A percentile compares a stretch with the other conserved stretches of the same genome.
phyloP scores from a whole-genome alignment of 2,797 vertebrate species.

The Labeo calbasu region DNA sequence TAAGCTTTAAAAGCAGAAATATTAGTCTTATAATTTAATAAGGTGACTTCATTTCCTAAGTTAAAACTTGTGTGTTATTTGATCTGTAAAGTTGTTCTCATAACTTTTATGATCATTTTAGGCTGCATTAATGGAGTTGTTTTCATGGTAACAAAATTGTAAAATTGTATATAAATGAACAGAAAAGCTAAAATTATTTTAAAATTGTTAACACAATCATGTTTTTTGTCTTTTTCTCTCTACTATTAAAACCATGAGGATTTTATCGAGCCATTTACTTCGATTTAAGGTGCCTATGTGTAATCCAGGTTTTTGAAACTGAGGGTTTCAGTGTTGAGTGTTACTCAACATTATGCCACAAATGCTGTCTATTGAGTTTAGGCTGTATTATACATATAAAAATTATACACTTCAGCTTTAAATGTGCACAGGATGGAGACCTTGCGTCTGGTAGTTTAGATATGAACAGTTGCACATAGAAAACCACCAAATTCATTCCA shows the following conservation, averaged over 20 bases:
- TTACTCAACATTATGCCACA: neutral
- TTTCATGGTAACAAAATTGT: neutral
- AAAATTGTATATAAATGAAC: neutral
- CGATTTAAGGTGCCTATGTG: neutral
- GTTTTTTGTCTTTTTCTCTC: neutral
- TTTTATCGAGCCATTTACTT: neutral
- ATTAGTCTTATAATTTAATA: neutral
- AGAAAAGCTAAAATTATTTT: neutral
- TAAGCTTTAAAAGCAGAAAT: neutral
- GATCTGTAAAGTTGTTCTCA: neutral
- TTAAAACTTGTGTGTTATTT: neutral
- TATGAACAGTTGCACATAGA: neutral
- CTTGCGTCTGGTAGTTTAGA: neutral
- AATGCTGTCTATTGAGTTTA: neutral
- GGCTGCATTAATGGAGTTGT: neutral
- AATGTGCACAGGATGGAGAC: neutral
- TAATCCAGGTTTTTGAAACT: neutral
- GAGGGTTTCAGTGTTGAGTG: neutral
- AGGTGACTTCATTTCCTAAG: neutral
- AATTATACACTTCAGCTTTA: neutral
- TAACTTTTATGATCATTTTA: no score
- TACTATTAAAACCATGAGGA: neutral
- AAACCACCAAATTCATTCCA: neutral
- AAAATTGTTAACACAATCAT: neutral
- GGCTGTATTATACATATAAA: neutral